Evolutionary conservation across 2,113 vertebrate species (phyloP).

Genomic region (Ciconia maguari): DNA sequence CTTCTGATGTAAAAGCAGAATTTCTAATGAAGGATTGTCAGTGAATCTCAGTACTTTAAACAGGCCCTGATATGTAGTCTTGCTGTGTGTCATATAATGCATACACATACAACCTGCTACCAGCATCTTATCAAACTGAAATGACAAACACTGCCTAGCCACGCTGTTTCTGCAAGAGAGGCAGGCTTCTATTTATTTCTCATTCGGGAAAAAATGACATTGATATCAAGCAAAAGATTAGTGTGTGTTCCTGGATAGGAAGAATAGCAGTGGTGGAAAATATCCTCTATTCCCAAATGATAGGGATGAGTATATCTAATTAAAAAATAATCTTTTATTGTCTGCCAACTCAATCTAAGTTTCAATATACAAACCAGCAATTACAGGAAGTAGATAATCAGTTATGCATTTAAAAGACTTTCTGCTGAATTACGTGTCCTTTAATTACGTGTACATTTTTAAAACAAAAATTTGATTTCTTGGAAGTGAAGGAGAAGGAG

Average conservation of each 20-base stretch:
- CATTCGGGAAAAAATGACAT: constrained; percentile 20
- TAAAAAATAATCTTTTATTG: constrained; percentile 73
- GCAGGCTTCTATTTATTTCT: constrained; percentile 26
- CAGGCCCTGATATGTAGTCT: background rate
- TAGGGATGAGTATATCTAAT: constrained; percentile 67
- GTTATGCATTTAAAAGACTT: constrained; percentile 68
- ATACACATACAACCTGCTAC: background rate
- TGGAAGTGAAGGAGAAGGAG: constrained; percentile 40
- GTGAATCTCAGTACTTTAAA: background rate
- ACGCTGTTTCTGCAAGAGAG: background rate
- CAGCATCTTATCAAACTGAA: background rate
- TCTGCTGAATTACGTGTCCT: constrained; percentile 58
- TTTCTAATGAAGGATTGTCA: background rate
- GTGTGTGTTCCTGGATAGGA: background rate
- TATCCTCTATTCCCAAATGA: constrained; percentile 61
- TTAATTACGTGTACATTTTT: constrained; percentile 65
- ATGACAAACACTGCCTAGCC: background rate
- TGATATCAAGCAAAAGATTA: constrained; percentile 36
- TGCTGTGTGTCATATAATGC: background rate
- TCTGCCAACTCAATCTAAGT: constrained; percentile 71
- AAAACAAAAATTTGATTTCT: constrained; percentile 39
- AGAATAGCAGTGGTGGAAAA: constrained; percentile 16
- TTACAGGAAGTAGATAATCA: constrained; percentile 73
- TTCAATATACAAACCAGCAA: constrained; percentile 67
- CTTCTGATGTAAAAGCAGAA: background rate